Evolutionary conservation across 2,888 invertebrate species (phyloP), one percentile per base, ranked within the genome.

Genomic region (Cyclophora albipunctata): DNA sequence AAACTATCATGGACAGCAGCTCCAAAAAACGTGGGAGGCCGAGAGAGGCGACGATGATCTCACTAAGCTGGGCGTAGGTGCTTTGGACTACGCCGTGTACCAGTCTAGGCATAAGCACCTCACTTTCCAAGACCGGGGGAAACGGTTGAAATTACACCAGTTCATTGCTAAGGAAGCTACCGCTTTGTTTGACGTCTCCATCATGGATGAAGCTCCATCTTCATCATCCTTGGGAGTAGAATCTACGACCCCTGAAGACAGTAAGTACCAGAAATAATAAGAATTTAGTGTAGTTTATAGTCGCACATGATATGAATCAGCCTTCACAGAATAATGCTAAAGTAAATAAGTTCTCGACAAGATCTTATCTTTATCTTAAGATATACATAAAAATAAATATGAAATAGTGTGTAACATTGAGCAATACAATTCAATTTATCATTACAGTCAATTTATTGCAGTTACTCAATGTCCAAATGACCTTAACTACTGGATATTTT

Each of bases 11-110:
- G 96, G 96, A 2, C 95, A 95, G 69, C 95, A 95, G 69, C 86
- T 96, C 61, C 95, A 95, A 83, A 96, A 96, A 85, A 91, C 95
- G 65, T 96, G 96, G 95, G 96, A 96, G 75, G 91, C 93, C 35
- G 96, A 96, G 74, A 91, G 94, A 67, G 95, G 95, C 52, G 93
- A 94, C 68, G 92, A 92, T 49, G 95, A 95, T 73, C 83, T 96
- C 54, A 67, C 90, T 34, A 91, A 92, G 73, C 80, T 92, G 57
- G 91, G 91, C 51, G 85, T 91, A 44, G 85, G 87, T 42, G 71
- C 81, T 44, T 85, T 94, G 58, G 94, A 93, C 78, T 96, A 92
- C 73, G 92, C 93, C 46, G 91, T 94, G 47, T 95, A 95, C 77
- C 92, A 93, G 68, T 92, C 94, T 56, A 90, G 96, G 34, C 95